Evolutionary conservation across 2,113 vertebrate genomes (phyloP).

Genomic region (Nerophis ophidion): DNA sequence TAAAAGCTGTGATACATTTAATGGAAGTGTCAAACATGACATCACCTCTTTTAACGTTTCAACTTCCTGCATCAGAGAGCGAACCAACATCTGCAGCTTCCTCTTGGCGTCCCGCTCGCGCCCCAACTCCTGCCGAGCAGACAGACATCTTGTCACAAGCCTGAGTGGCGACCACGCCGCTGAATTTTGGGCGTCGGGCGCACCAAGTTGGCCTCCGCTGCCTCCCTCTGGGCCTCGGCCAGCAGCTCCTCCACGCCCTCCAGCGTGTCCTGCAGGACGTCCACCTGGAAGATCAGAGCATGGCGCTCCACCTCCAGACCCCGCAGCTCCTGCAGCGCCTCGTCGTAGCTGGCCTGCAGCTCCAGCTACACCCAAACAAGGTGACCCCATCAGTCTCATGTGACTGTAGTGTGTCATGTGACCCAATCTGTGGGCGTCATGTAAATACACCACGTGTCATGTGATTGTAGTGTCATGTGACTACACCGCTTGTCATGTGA

Average conservation of each 20-base stretch:
- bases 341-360: constrained; percentile 69
- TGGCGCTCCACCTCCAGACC: constrained; percentile 71
- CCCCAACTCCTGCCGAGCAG: constrained; percentile 62
- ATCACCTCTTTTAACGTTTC: constrained; percentile 68
- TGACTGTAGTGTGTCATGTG: no score
- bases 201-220: constrained; percentile 55
- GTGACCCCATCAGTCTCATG: constrained; percentile 20
- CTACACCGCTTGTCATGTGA: no score
- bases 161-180: not conserved
- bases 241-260: constrained; percentile 73
- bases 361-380: constrained; percentile 56
- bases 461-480: no score
- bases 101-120: constrained; percentile 54
- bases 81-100: constrained; percentile 59
- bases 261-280: constrained; percentile 71
- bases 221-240: constrained; percentile 69
- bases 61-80: constrained; percentile 61
- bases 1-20: no score
- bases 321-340: constrained; percentile 67
- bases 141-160: constrained; percentile 4
- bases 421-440: no score
- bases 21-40: not conserved
- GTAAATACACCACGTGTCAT: no score
- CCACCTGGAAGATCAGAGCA: constrained; percentile 72
- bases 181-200: not conserved